A percentile compares a stretch with the other conserved stretches of the same genome.
Conservation (phyloP, 2,113 vertebrate species). For the Rhinoptilus africanus region DNA sequence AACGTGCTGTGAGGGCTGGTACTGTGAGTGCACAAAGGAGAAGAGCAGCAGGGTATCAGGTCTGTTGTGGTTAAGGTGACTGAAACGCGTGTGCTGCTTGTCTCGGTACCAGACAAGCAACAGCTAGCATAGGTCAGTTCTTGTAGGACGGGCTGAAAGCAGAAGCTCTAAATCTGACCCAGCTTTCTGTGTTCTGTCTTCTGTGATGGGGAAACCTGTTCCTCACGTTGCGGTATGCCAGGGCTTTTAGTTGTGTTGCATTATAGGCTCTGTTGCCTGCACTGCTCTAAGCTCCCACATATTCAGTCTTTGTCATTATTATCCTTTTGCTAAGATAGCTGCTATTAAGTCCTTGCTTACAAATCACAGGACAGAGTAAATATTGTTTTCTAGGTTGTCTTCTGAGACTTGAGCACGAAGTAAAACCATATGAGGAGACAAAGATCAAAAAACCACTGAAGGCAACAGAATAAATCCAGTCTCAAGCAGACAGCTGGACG, state of each 20-base stretch:
- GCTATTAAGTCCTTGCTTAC: neutral
- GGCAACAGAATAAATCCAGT: neutral
- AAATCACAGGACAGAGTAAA: constrained; percentile 20
- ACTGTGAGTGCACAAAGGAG: rapidly evolving
- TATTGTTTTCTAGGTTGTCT: constrained; percentile 7
- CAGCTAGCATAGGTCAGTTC: neutral
- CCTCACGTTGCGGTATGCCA: neutral
- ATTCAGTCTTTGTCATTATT: neutral
- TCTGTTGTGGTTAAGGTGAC: neutral
- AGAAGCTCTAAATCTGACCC: neutral
- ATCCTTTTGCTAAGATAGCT: neutral
- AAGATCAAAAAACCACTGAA: constrained; percentile 24
- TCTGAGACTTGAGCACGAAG: neutral
- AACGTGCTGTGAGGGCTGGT: neutral
- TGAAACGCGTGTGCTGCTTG: neutral
- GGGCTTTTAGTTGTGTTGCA: neutral
- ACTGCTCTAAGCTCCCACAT: neutral
- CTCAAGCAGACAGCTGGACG: constrained; percentile 45
- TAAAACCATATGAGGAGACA: constrained; percentile 24
- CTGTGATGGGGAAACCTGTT: neutral
- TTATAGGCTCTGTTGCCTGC: neutral
- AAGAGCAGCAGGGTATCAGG: neutral
- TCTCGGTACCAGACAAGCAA: neutral
- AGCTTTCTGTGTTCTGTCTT: neutral
- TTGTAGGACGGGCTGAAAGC: neutral